phyloP scores from a whole-genome alignment of 92 coral and sea anemone species.

The Paragorgia papillata region DNA sequence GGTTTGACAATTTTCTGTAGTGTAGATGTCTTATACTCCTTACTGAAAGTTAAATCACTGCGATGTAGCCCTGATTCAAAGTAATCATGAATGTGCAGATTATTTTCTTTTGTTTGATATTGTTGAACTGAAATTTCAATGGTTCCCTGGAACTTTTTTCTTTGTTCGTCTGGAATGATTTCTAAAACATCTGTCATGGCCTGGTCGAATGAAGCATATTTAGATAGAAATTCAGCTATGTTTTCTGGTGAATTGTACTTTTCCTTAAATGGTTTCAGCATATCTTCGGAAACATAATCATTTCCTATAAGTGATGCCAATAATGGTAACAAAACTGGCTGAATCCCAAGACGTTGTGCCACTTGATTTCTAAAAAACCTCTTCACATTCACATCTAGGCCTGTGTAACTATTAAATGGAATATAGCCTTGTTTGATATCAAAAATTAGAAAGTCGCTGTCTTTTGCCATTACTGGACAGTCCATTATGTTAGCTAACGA shows the following conservation, averaged over 20 bases:
- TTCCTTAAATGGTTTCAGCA: conserved; percentile 34
- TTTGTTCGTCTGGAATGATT: conserved; percentile 18
- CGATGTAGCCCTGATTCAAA: conserved; percentile 47
- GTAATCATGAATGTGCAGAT: conserved; percentile 47
- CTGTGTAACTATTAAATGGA: conserved; percentile 60
- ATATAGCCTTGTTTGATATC: conserved; percentile 79
- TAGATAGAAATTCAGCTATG: conserved; percentile 62
- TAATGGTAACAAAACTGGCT: conserved; percentile 61
- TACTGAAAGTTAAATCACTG: conserved; percentile 46
- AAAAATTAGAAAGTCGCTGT: conserved; percentile 91
- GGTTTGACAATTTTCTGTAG: conserved; percentile 37
- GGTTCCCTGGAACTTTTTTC: conserved; percentile 32
- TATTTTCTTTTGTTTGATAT: conserved; percentile 57
- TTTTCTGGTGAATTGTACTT: background rate
- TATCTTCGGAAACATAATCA: conserved; percentile 64
- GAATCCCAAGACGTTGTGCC: conserved; percentile 63
- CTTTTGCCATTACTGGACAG: conserved; percentile 80
- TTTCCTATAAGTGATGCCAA: conserved; percentile 86
- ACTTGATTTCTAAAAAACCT: conserved; percentile 57
- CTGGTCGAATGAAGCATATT: conserved; percentile 36
- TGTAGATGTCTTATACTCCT: background rate
- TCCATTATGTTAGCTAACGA: conserved; percentile 66
- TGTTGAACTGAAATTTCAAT: conserved; percentile 65
- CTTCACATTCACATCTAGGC: conserved; percentile 45
- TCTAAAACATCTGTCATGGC: conserved; percentile 55